Conservation (phyloP, 2,797 vertebrate genomes). For the Microctenopoma lineatum region DNA sequence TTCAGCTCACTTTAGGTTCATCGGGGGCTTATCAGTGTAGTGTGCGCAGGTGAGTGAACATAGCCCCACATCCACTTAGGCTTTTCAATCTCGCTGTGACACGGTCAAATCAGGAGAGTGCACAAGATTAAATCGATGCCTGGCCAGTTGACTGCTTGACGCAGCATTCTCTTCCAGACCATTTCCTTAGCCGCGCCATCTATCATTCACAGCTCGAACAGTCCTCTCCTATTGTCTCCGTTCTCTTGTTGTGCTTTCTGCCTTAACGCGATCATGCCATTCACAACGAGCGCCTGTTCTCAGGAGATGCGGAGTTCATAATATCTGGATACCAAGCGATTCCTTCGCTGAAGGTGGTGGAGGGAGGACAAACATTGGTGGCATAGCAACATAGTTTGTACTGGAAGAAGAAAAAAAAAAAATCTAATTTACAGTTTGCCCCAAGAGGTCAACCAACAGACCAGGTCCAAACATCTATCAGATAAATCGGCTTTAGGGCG, state of each 20-base stretch:
- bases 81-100: constrained; percentile 76
- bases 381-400: constrained; percentile 55
- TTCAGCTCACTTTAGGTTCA: constrained; percentile 50
- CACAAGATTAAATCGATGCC: constrained; percentile 79
- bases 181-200: constrained; percentile 68
- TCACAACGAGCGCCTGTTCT: constrained; percentile 25
- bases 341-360: constrained; percentile 37
- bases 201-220: constrained; percentile 64
- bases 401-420: constrained; percentile 33
- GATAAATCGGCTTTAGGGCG: constrained; percentile 74
- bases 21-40: constrained; percentile 61
- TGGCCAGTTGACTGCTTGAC: constrained; percentile 75
- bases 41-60: constrained; percentile 70
- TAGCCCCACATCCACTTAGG: constrained; percentile 69
- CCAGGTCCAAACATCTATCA: constrained; percentile 75
- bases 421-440: constrained; percentile 77
- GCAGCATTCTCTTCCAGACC: constrained; percentile 78
- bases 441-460: constrained; percentile 68
- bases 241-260: constrained; percentile 22
- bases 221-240: constrained; percentile 49
- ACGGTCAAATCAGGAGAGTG: constrained; percentile 75
- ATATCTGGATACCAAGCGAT: constrained; percentile 57
- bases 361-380: constrained; percentile 62
- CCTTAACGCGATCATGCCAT: constrained; percentile 31
- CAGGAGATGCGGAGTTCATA: constrained; percentile 57